These are phyloP conservation scores for Diacarnus erythraeanus DNA, from an alignment of 37 sponge, comb jelly and placozoan species.

Conservation along the genomic window DNA sequence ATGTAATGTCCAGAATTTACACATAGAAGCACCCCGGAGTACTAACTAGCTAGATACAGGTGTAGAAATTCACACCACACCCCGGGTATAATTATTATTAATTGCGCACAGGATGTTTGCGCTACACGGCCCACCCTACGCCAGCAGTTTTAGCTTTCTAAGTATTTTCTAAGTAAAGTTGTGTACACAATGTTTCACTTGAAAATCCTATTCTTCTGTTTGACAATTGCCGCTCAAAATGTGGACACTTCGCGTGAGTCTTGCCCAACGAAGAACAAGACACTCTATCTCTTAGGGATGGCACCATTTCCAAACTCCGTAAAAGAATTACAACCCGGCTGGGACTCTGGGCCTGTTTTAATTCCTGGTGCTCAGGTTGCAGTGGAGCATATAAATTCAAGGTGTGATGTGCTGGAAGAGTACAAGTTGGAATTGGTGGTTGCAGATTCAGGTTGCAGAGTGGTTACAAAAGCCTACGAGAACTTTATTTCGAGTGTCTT, in stretches of 20 bases:
- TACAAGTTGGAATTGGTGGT: constrained; percentile 14
- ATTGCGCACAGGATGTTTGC: too few relatives aligned
- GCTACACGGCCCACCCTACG: too few relatives aligned
- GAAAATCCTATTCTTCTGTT: too few relatives aligned
- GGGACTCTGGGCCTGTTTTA: constrained; percentile 1
- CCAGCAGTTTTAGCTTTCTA: too few relatives aligned
- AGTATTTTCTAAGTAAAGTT: too few relatives aligned
- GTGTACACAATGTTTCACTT: too few relatives aligned
- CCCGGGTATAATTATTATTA: too few relatives aligned
- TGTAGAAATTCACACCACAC: too few relatives aligned
- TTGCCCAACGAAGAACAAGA: not conserved
- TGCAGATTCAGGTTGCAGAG: constrained; percentile 17
- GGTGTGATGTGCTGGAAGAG: constrained; percentile 4
- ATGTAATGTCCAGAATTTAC: too few relatives aligned
- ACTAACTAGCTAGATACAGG: too few relatives aligned
- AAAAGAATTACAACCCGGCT: not conserved
- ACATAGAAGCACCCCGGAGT: too few relatives aligned
- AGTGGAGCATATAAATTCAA: constrained; percentile 13
- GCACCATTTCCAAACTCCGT: constrained; percentile 6
- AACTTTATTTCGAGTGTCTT: not conserved
- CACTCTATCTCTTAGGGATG: constrained; percentile 11
- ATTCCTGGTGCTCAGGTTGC: constrained; percentile 18
- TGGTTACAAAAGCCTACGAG: not conserved
- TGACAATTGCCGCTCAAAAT: too few relatives aligned
- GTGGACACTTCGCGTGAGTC: not conserved